phyloP scores from a whole-genome alignment of 2,797 vertebrate genomes.

The Mormyrus hasselquistii region DNA sequence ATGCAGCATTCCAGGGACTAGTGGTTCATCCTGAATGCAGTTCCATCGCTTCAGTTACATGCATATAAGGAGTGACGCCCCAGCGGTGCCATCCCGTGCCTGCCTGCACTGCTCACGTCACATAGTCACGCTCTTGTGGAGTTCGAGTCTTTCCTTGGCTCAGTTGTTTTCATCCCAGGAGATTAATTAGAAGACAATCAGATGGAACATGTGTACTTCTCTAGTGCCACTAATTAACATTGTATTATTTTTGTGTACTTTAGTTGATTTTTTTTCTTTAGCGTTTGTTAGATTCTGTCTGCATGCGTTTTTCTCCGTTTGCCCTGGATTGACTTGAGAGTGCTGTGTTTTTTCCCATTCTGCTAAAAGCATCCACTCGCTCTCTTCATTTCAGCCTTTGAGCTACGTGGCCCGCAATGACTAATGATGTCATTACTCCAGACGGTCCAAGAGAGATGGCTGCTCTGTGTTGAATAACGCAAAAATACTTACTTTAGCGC shows the following conservation, averaged over 20 bases:
- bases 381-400: not conserved
- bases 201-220: slow-evolving; percentile 53
- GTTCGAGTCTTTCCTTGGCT: slow-evolving; percentile 46
- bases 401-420: not conserved
- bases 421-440: slow-evolving; percentile 5
- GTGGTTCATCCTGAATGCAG: not conserved
- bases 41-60: not conserved
- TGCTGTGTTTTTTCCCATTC: not conserved
- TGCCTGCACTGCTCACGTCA: not conserved
- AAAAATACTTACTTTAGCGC: not conserved
- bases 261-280: slow-evolving; percentile 25
- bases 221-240: slow-evolving; percentile 51
- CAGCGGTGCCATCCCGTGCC: not conserved
- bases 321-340: not conserved
- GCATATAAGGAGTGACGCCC: not conserved
- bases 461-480: not conserved
- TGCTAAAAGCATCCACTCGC: not conserved
- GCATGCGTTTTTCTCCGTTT: not conserved
- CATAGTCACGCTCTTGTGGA: slow-evolving; percentile 23
- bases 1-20: not conserved
- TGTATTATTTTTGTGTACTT: slow-evolving; percentile 43
- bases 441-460: not conserved
- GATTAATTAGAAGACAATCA: slow-evolving; percentile 67
- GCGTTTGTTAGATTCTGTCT: not conserved
- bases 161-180: slow-evolving; percentile 51